Evolutionary conservation across 2,888 invertebrate genomes (phyloP).

Genomic region (Antitype chi): DNA sequence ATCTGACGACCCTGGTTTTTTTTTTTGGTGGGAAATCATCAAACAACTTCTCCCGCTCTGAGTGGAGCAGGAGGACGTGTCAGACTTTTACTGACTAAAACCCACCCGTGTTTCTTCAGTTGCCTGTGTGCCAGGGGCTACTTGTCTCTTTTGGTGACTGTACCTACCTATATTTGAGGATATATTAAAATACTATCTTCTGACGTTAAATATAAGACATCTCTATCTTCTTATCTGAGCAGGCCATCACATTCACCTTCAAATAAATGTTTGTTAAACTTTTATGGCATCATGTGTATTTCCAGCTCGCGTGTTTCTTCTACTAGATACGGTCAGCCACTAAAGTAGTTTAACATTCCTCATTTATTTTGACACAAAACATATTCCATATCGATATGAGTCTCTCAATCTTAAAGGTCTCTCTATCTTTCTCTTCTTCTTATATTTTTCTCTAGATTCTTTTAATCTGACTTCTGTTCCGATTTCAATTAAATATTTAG

Average conservation of each 20-base stretch:
- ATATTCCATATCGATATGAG: too few species aligned
- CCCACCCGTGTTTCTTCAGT: too few species aligned
- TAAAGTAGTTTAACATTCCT: neutral
- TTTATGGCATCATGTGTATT: slow-evolving; percentile 3
- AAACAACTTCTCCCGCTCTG: too few species aligned
- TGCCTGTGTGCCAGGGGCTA: too few species aligned
- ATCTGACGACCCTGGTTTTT: too few species aligned
- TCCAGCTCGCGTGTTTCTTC: slow-evolving; percentile 11
- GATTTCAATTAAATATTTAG: neutral
- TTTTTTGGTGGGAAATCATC: too few species aligned
- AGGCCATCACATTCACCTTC: slow-evolving; percentile 22
- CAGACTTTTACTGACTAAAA: too few species aligned
- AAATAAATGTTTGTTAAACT: slow-evolving; percentile 7
- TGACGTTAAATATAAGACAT: neutral
- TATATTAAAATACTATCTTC: neutral
- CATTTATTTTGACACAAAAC: neutral
- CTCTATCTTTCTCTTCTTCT: neutral
- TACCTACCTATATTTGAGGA: neutral
- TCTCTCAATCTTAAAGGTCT: neutral
- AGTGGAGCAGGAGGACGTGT: too few species aligned
- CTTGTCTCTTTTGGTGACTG: too few species aligned
- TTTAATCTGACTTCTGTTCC: neutral
- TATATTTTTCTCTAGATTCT: neutral
- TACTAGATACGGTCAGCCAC: neutral
- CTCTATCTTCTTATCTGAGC: slow-evolving; percentile 10